phyloP scores from a whole-genome alignment of 2,113 vertebrate species.

The Amazona vittata region DNA sequence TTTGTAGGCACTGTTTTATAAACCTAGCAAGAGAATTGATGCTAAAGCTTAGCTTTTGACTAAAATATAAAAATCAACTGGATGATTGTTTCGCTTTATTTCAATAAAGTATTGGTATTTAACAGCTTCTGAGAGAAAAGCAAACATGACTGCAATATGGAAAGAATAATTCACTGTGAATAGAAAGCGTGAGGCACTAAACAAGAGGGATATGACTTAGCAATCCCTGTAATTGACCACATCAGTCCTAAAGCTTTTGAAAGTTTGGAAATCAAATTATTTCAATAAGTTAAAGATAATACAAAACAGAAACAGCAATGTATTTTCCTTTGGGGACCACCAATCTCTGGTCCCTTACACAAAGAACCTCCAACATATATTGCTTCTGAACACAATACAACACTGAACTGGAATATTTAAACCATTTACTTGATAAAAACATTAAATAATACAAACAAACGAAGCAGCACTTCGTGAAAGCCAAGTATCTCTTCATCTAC shows the following conservation, averaged over 20 bases:
- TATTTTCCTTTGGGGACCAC: not conserved
- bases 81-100: not conserved
- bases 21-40: not conserved
- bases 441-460: not conserved
- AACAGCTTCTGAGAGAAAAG: conserved; percentile 1
- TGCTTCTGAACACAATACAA: not conserved
- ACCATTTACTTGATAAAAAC: not conserved
- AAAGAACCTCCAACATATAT: not conserved
- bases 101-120: not conserved
- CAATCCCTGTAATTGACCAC: not conserved
- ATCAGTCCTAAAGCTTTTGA: not conserved
- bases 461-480: not conserved
- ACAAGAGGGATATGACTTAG: not conserved
- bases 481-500: not conserved
- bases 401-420: not conserved
- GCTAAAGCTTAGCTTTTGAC: not conserved
- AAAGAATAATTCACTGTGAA: not conserved
- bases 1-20: not conserved
- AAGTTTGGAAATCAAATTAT: not conserved
- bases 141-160: not conserved
- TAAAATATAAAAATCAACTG: not conserved
- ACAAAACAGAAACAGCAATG: not conserved
- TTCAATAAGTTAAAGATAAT: not conserved
- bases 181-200: not conserved
- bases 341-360: not conserved